These are phyloP conservation scores for Melospiza georgiana DNA, from an alignment of 2,113 vertebrate species.

Conservation along the genomic window DNA sequence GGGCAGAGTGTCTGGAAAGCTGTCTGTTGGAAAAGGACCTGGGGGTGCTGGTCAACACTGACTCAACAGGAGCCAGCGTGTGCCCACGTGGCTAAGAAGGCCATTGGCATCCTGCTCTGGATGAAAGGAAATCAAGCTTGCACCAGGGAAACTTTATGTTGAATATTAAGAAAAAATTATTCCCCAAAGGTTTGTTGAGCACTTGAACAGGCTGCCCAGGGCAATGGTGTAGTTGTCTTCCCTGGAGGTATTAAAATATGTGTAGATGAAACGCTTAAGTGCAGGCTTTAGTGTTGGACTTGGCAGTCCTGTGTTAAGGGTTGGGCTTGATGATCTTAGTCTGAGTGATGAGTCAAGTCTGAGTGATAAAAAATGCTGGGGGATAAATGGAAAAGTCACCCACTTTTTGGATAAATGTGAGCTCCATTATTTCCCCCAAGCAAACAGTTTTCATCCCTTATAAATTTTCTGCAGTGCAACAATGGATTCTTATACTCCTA, in stretches of 20 bases:
- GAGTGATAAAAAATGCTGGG: not conserved
- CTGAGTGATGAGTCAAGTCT: not conserved
- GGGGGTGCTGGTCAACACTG: rapidly evolving
- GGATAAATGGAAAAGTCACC: not conserved
- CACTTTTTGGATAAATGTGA: not conserved
- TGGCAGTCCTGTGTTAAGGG: not conserved
- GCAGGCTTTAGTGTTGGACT: not conserved
- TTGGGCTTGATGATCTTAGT: not conserved
- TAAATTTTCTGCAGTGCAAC: not conserved
- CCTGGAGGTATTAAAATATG: not conserved
- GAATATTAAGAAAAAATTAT: not conserved
- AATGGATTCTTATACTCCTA: not conserved
- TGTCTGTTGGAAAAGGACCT: not conserved
- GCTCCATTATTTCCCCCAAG: no score
- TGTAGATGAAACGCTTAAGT: no score
- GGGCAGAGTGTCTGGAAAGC: not conserved
- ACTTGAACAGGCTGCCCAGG: not conserved
- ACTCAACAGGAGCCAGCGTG: rapidly evolving
- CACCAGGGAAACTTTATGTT: not conserved
- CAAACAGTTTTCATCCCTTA: not conserved
- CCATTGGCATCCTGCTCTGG: rapidly evolving
- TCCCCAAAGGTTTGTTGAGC: not conserved
- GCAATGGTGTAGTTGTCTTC: rapidly evolving
- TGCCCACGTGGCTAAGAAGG: not conserved
- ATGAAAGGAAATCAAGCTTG: not conserved